A percentile compares a stretch with the other conserved stretches of the same genome.
These are phyloP conservation scores for Cremastinae sp. DNA, from an alignment of 2,888 invertebrate species.

Conservation along the genomic window DNA sequence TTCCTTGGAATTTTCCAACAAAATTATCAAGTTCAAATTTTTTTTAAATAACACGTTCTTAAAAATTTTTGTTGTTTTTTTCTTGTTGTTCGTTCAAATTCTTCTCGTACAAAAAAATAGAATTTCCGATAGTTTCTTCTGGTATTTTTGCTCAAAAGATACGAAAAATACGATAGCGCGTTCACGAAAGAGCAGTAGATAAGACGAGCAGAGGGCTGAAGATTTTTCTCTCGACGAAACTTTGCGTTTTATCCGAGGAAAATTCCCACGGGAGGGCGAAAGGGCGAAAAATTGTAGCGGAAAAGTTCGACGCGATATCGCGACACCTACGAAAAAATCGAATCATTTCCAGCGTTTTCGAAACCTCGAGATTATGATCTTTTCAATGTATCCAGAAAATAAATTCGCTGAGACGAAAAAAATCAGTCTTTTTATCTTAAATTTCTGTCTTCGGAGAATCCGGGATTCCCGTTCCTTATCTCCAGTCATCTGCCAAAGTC, in stretches of 20 bases:
- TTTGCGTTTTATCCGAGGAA: conserved; percentile 59
- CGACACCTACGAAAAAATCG: conserved; percentile 54
- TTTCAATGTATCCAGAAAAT: conserved; percentile 28
- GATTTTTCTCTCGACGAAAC: conserved; percentile 46
- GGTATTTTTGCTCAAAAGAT: conserved; percentile 16
- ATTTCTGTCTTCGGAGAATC: not conserved
- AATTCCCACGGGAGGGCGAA: too few relatives aligned
- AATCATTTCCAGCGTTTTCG: conserved; percentile 41
- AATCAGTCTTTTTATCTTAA: not conserved
- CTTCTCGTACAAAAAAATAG: conserved; percentile 10
- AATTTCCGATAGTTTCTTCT: not conserved
- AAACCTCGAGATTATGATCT: conserved; percentile 38
- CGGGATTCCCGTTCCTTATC: too few relatives aligned
- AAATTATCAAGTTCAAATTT: too few relatives aligned
- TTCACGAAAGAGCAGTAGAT: conserved; percentile 41
- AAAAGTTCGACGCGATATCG: conserved; percentile 62
- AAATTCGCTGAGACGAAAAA: conserved; percentile 11
- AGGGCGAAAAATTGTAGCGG: conserved; percentile 36
- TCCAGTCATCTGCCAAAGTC: too few relatives aligned
- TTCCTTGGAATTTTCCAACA: too few relatives aligned
- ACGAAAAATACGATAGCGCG: conserved; percentile 27
- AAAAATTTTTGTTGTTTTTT: too few relatives aligned
- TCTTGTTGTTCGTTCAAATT: too few relatives aligned
- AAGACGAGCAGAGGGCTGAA: conserved; percentile 42
- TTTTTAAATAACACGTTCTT: too few relatives aligned